Percentiles rank a stretch among this genome's conserved stretches.
Evolutionary conservation across 1,140 invertebrate species (phyloP).

Genomic region (Drosophila melanogaster): DNA sequence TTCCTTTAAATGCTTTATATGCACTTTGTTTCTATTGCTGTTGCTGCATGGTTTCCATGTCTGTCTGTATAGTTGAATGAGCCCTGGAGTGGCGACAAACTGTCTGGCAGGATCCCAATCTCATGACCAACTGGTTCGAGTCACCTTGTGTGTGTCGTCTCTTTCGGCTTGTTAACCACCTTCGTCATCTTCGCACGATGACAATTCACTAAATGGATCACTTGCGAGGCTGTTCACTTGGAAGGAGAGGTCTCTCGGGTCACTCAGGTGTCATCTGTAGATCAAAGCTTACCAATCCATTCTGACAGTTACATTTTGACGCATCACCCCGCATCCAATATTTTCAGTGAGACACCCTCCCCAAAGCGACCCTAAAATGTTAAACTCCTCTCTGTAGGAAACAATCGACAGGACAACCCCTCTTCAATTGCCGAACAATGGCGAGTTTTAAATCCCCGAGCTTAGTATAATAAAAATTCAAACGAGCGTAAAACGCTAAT

Average conservation of each 20-base stretch:
- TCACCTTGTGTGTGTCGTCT: conserved; percentile 15
- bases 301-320: conserved; percentile 55
- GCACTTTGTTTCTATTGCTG: conserved; percentile 35
- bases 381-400: conserved; percentile 14
- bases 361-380: conserved; percentile 28
- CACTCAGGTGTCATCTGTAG: conserved; percentile 25
- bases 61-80: conserved; percentile 31
- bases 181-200: conserved; percentile 37
- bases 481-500: conserved; percentile 84
- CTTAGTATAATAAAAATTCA: conserved; percentile 83
- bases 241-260: conserved; percentile 30
- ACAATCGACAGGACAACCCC: conserved; percentile 63
- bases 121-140: conserved; percentile 27
- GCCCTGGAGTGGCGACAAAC: conserved; percentile 66
- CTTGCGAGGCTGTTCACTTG: conserved; percentile 12
- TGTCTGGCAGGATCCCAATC: conserved; percentile 72
- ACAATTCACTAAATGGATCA: conserved; percentile 48
- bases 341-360: conserved; percentile 23
- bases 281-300: conserved; percentile 26
- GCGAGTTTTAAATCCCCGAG: conserved; percentile 69
- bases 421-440: conserved; percentile 73
- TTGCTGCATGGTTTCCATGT: conserved; percentile 18
- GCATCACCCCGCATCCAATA: conserved; percentile 11
- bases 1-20: conserved; percentile 76
- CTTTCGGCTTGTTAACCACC: conserved; percentile 34